Conservation (phyloP, 2,888 invertebrate species). For the Cheilosia vernalis region DNA sequence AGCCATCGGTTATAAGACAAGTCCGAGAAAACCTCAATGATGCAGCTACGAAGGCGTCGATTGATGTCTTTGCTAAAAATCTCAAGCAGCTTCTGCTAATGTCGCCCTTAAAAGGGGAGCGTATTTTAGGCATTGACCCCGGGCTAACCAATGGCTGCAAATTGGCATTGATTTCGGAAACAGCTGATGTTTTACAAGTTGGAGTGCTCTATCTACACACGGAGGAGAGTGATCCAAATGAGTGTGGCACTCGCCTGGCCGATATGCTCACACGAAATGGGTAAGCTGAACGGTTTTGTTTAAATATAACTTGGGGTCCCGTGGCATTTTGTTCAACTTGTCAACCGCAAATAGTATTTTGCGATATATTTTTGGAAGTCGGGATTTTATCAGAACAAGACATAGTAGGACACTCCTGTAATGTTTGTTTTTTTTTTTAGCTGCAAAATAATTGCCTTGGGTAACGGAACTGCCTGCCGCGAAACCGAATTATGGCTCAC, state of each 20-base stretch:
- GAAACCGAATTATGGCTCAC: constrained; percentile 92
- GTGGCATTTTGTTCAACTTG: too few species aligned
- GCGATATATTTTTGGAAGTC: too few species aligned
- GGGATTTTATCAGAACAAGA: too few species aligned
- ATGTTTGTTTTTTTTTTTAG: constrained; percentile 81
- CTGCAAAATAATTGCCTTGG: constrained; percentile 92
- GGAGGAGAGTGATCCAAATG: constrained; percentile 80
- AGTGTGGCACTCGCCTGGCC: constrained; percentile 80
- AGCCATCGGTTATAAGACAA: constrained; percentile 88
- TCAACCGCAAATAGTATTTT: too few species aligned
- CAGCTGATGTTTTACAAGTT: constrained; percentile 88
- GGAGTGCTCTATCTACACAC: constrained; percentile 88
- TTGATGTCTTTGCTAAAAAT: constrained; percentile 93
- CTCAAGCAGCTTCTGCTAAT: constrained; percentile 92
- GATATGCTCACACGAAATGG: constrained; percentile 85
- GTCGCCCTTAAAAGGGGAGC: constrained; percentile 91
- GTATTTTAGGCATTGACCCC: constrained; percentile 94
- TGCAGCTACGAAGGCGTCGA: constrained; percentile 91
- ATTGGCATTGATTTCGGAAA: constrained; percentile 90
- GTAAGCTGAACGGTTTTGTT: constrained; percentile 81
- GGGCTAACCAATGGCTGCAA: constrained; percentile 96
- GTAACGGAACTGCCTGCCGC: constrained; percentile 95
- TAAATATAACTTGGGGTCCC: too few species aligned
- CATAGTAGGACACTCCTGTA: too few species aligned
- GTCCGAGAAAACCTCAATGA: constrained; percentile 89